These are phyloP conservation scores for Pampusana beccarii DNA, from an alignment of 2,113 vertebrate genomes.

Conservation along the genomic window DNA sequence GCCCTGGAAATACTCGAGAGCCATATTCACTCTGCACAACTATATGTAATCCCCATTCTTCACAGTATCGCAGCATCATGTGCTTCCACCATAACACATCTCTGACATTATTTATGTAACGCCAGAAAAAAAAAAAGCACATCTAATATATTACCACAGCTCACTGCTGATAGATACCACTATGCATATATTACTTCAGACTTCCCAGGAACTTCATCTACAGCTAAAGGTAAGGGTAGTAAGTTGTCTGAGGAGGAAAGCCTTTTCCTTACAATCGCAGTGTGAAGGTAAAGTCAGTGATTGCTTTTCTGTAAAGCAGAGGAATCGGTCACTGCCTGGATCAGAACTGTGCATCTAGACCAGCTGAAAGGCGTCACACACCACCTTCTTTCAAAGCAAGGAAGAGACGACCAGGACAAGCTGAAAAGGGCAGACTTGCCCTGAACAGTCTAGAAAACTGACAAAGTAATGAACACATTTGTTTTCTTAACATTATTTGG, in stretches of 20 bases:
- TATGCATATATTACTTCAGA: background rate
- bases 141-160: background rate
- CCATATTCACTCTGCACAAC: background rate
- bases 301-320: background rate
- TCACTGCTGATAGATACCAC: background rate
- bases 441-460: background rate
- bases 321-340: background rate
- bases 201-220: background rate
- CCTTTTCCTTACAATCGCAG: background rate
- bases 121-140: background rate
- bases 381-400: background rate
- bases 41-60: rapidly evolving
- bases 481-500: background rate
- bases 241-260: background rate
- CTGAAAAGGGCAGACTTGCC: background rate
- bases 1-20: background rate
- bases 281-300: rapidly evolving
- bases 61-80: background rate
- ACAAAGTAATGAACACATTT: background rate
- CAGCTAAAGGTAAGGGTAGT: background rate
- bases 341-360: background rate
- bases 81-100: background rate
- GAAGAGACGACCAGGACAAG: background rate
- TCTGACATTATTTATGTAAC: background rate
- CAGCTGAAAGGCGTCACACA: background rate